Evolutionary conservation across 1,140 invertebrate genomes (phyloP), one percentile per base, ranked within the genome.

Genomic region (Rhagoletis zephyria): DNA sequence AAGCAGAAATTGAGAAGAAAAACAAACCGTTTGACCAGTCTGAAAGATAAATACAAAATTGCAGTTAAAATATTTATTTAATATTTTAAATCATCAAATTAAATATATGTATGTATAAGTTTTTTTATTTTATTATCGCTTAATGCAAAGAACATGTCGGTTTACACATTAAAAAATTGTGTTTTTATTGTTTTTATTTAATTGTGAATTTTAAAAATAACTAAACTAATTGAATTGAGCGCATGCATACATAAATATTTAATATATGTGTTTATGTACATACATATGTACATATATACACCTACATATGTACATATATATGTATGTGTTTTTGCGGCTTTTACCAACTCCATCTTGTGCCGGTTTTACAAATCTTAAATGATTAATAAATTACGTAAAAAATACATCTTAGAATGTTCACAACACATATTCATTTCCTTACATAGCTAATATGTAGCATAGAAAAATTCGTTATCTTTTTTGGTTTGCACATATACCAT

Each of bases 31-130:
- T 48, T 14, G 30, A 48, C 45, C 5, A 16, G 42, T 74, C 70
- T 74, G 70, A 74, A 74, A 74, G 70, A 67, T 40, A 30, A 67
- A 67, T 67, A 67, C 64, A 67, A 40, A 40, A 67, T 67, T 67
- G 64, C 64, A 67, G 30, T 67, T 67, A 67, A 30, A 67, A 40
- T 67, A 12, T 67, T 67, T 67, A 67, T 67, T 67, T 67, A 64
- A 64, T 64, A 64, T 40, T 67, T 40, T 67, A 67, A n/a, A 16
- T 67, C 40, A 67, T 67, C 64, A 67, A 10, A 40, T 40, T 67
- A 9, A 40, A 6, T 30, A 12, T 40, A 10, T 67, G 40, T 67
- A 64, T 64, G 63, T 7, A 19, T 64, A n/a, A 5, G 7, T 64
- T 19, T 64, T n/a, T 16, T n/a, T n/a, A 4, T 1, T 16, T 19